Conservation (phyloP, 2,888 invertebrate genomes). For the Drosophila subsilvestris region DNA sequence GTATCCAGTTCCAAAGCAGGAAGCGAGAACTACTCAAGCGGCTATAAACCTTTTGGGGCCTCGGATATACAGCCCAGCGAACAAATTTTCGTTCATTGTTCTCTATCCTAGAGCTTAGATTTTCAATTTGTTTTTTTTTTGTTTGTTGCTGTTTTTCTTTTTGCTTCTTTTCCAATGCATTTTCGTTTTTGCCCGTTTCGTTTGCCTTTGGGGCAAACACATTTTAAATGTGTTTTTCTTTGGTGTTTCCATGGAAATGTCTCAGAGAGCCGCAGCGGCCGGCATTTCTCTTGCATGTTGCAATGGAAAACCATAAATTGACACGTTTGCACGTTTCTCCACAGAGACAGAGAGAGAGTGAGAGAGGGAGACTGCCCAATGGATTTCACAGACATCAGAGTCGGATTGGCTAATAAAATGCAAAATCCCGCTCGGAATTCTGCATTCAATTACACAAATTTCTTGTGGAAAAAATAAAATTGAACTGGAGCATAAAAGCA, state of each 20-base stretch:
- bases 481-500: constrained; percentile 52
- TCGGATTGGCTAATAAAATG: constrained; percentile 39
- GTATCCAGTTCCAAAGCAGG: constrained; percentile 19
- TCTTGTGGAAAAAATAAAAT: constrained; percentile 22
- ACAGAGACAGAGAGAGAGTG: too few species aligned
- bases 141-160: neutral
- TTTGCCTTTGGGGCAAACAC: neutral
- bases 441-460: constrained; percentile 17
- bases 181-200: constrained; percentile 3
- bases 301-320: constrained; percentile 50
- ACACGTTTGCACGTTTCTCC: constrained; percentile 50
- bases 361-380: constrained; percentile 24
- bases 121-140: constrained; percentile 23
- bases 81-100: constrained; percentile 27
- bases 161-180: neutral
- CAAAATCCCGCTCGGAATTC: constrained; percentile 42
- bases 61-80: constrained; percentile 18
- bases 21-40: constrained; percentile 51
- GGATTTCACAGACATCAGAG: constrained; percentile 39
- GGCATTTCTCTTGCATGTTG: constrained; percentile 47
- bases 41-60: constrained; percentile 50
- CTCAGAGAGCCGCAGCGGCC: constrained; percentile 24
- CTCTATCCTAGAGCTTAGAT: constrained; percentile 22
- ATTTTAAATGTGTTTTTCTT: constrained; percentile 22
- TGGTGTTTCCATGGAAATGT: constrained; percentile 33